Evolutionary conservation across 2,888 invertebrate genomes (phyloP).

Genomic region (Leptopterna dolabrata): DNA sequence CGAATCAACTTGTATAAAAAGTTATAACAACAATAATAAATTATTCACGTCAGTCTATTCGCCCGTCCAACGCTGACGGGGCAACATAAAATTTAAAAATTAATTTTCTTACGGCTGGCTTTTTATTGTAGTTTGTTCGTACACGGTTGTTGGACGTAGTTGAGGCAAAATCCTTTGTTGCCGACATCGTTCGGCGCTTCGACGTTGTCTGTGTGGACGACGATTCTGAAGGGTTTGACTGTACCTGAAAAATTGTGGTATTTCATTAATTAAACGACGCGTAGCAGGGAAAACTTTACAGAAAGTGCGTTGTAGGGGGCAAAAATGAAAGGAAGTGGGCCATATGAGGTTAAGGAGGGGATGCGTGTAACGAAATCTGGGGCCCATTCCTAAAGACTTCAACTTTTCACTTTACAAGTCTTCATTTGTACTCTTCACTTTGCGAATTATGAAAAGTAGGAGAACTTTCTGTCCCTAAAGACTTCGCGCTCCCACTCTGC

Average conservation of each 20-base stretch:
- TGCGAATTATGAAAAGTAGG: too few species aligned
- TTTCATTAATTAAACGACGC: conserved; percentile 1
- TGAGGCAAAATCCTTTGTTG: conserved; percentile 85
- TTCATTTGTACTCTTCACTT: too few species aligned
- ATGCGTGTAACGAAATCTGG: too few species aligned
- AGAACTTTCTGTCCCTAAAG: too few species aligned
- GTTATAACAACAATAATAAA: not conserved
- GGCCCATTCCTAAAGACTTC: too few species aligned
- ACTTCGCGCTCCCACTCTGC: too few species aligned
- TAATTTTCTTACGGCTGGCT: not conserved
- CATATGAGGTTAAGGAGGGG: too few species aligned
- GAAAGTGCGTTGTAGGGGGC: not conserved
- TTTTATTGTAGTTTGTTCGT: conserved; percentile 69
- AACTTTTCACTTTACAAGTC: too few species aligned
- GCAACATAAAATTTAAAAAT: not conserved
- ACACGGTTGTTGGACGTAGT: conserved; percentile 87
- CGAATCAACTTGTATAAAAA: too few species aligned
- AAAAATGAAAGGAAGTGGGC: too few species aligned
- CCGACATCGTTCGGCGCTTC: conserved; percentile 81
- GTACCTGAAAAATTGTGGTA: conserved; percentile 76
- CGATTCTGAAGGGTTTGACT: conserved; percentile 82
- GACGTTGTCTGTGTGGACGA: conserved; percentile 81
- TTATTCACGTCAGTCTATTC: not conserved
- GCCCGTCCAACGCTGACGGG: not conserved
- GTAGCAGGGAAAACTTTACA: not conserved